Conservation (phyloP, 1,140 invertebrate genomes). For the Zaprionus ghesquierei region DNA sequence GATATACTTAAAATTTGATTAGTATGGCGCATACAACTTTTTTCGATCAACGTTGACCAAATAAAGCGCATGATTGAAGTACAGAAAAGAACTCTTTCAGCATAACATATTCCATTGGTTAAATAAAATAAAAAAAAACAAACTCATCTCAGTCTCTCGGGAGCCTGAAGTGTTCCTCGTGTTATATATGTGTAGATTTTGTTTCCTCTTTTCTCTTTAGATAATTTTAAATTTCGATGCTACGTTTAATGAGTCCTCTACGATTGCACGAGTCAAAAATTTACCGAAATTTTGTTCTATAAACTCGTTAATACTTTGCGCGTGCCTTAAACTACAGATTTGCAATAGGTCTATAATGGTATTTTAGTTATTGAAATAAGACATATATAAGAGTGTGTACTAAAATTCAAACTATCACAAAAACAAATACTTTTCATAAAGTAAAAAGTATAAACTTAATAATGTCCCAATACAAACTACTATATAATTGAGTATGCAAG, state of each 20-base stretch:
- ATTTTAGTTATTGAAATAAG: constrained; percentile 57
- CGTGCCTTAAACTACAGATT: constrained; percentile 62
- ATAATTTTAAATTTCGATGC: constrained; percentile 54
- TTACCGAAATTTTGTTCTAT: constrained; percentile 33
- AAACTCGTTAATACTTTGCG: constrained; percentile 58
- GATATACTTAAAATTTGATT: constrained; percentile 22
- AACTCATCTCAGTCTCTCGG: neutral
- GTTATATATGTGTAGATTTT: neutral
- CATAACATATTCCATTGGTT: constrained; percentile 9
- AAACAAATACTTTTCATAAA: constrained; percentile 71
- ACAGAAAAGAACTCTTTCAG: constrained; percentile 8
- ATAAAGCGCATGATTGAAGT: constrained; percentile 14
- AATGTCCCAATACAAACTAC: constrained; percentile 45
- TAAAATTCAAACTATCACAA: constrained; percentile 80
- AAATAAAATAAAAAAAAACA: constrained; percentile 2
- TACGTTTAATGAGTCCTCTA: constrained; percentile 52
- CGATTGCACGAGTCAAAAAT: constrained; percentile 67
- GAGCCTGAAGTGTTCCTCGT: constrained; percentile 2
- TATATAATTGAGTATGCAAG: constrained; percentile 54
- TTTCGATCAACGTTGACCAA: neutral
- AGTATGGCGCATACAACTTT: constrained; percentile 36
- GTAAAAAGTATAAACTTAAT: constrained; percentile 45
- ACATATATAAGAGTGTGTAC: constrained; percentile 57
- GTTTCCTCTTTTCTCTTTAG: neutral
- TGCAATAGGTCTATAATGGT: constrained; percentile 57